A percentile compares a stretch with the other conserved stretches of the same genome.
Evolutionary conservation across 2,113 vertebrate genomes (phyloP).

Genomic region (Zosterops japonicus): DNA sequence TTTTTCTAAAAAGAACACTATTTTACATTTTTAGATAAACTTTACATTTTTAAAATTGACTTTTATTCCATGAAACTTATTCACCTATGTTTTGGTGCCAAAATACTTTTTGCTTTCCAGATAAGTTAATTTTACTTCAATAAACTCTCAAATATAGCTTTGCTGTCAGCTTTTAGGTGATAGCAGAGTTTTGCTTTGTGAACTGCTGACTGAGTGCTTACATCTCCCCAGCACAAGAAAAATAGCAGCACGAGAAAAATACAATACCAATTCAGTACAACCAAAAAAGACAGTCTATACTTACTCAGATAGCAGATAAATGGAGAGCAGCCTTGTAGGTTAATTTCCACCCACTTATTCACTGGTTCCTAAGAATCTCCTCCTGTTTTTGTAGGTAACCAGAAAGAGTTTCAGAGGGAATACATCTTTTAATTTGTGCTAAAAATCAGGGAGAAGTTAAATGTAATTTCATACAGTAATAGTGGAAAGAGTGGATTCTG

Average conservation of each 20-base stretch:
- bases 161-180: background rate
- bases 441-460: background rate
- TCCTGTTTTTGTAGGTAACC: background rate
- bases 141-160: background rate
- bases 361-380: background rate
- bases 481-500: background rate
- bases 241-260: background rate
- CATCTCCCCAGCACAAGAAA: background rate
- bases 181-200: background rate
- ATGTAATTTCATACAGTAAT: background rate
- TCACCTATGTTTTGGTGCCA: accelerated
- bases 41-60: background rate
- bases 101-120: background rate
- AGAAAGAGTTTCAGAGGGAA: background rate
- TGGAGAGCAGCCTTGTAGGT: background rate
- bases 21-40: background rate
- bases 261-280: background rate
- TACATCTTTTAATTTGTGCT: background rate
- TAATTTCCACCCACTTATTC: background rate
- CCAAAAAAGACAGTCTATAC: background rate
- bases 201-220: background rate
- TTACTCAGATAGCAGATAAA: background rate
- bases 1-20: background rate
- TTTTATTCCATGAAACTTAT: background rate
- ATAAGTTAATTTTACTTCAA: background rate